These are phyloP conservation scores for Sylvilagus bachmani DNA, from an alignment of 2,113 vertebrate species.

Conservation along the genomic window DNA sequence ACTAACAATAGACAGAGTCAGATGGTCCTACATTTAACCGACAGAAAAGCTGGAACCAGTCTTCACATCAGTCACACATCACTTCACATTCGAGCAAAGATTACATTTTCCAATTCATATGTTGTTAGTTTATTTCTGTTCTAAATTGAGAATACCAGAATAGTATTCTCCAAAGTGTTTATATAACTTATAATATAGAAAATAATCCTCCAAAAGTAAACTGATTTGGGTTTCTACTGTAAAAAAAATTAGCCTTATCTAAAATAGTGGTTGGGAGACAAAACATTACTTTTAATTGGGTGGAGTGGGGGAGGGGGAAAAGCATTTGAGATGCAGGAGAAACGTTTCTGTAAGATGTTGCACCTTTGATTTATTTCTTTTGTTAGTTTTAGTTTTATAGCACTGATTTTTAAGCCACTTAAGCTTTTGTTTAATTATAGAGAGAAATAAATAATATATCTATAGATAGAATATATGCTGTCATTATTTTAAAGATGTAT, in stretches of 20 bases:
- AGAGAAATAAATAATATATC: background rate
- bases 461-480: no score
- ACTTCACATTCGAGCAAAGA: background rate
- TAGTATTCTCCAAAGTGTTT: background rate
- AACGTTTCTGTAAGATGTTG: background rate
- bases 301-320: background rate
- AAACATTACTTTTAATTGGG: background rate
- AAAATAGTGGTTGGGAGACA: background rate
- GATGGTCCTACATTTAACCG: background rate
- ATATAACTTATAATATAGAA: background rate
- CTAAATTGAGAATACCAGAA: background rate
- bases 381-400: slow-evolving; percentile 20
- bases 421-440: slow-evolving; percentile 31
- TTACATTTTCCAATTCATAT: background rate
- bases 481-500: no score
- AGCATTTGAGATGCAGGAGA: background rate
- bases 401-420: background rate
- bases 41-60: background rate
- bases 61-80: background rate
- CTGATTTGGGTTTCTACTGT: background rate
- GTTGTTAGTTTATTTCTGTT: background rate
- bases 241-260: background rate
- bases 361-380: slow-evolving; percentile 38
- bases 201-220: background rate
- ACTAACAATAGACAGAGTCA: background rate